These are phyloP conservation scores for Rattus norvegicus DNA, from an alignment of 2,113 vertebrate genomes.

Conservation along the genomic window GRCr8 NC_086034.1:6934501-6935000, in stretches of 20 bases:
- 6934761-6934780: not conserved
- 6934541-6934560: not conserved
- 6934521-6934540: not conserved
- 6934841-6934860: conserved; percentile 8
- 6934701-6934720: not conserved
- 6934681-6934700: not conserved
- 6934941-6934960: not conserved
- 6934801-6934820: conserved; percentile 5
- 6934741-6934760: not conserved
- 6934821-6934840: not conserved
- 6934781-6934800: conserved; percentile 34
- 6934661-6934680: not conserved
- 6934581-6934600: not conserved
- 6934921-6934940: not conserved
- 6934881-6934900: not conserved
- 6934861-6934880: conserved; percentile 35
- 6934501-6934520: not conserved
- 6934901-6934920: not conserved
- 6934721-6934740: not conserved
- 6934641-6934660: not conserved
- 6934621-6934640: not conserved
- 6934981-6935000: not conserved
- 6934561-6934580: not conserved
- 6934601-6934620: not conserved
- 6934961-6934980: not conserved